These are phyloP conservation scores for Theretra japonica DNA, from an alignment of 2,888 invertebrate species.

Conservation along the genomic window DNA sequence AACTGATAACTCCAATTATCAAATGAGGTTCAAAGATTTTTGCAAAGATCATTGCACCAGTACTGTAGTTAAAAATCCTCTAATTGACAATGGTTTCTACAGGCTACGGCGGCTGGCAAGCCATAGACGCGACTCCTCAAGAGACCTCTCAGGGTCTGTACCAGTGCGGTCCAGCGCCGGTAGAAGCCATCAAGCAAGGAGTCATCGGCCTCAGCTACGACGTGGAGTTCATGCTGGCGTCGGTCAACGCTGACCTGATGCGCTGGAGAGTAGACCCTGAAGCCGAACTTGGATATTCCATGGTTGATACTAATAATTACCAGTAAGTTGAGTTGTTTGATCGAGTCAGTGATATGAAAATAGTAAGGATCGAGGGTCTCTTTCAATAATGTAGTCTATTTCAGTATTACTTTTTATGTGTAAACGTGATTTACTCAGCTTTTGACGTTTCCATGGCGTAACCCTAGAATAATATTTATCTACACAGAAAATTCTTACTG, in stretches of 20 bases:
- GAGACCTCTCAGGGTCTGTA: constrained; percentile 89
- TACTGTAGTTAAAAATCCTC: too few species aligned
- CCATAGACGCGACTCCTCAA: constrained; percentile 93
- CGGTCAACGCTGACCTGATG: constrained; percentile 93
- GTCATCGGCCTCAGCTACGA: constrained; percentile 90
- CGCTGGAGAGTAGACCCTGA: constrained; percentile 89
- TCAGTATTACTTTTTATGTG: too few species aligned
- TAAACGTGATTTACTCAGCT: too few species aligned
- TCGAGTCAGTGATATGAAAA: too few species aligned
- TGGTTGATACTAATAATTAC: constrained; percentile 89
- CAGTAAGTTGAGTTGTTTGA: constrained; percentile 82
- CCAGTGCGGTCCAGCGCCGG: constrained; percentile 92
- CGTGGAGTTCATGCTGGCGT: constrained; percentile 90
- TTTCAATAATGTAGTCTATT: too few species aligned
- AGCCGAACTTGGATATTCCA: constrained; percentile 86
- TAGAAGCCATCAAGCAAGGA: constrained; percentile 91
- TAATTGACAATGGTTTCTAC: not conserved
- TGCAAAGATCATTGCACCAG: too few species aligned
- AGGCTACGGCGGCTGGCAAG: constrained; percentile 96
- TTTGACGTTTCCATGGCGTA: too few species aligned
- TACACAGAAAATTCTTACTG: too few species aligned
- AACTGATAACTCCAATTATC: too few species aligned
- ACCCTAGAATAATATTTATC: too few species aligned
- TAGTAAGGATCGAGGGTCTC: too few species aligned
- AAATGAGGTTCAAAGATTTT: too few species aligned